A percentile compares a stretch with the other conserved stretches of the same genome.
phyloP scores from a whole-genome alignment of 1,140 invertebrate genomes.

The Potamilus streckersoni region DNA sequence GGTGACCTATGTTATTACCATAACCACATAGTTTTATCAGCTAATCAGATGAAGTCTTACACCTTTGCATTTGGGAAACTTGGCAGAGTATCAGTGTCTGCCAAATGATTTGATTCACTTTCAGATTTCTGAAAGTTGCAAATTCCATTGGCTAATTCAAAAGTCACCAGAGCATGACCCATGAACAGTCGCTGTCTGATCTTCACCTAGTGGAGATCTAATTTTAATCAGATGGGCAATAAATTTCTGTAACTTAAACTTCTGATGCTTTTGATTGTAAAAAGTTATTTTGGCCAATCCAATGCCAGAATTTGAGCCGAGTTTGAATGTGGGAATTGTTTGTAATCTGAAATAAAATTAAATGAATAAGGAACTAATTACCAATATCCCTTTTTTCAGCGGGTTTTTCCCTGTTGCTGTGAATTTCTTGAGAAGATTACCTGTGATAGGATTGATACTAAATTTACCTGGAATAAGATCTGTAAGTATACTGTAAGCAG shows the following conservation, averaged over 20 bases:
- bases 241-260: neutral
- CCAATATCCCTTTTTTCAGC: conserved; percentile 66
- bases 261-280: neutral
- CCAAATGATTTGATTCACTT: too few species aligned
- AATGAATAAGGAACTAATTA: neutral
- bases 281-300: neutral
- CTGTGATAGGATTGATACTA: conserved; percentile 47
- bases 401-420: conserved; percentile 78
- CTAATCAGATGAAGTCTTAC: too few species aligned
- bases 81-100: too few species aligned
- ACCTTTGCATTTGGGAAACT: too few species aligned
- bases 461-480: conserved; percentile 37
- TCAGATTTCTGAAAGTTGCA: too few species aligned
- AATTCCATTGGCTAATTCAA: too few species aligned
- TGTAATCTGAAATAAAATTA: neutral
- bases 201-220: too few species aligned
- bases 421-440: conserved; percentile 76
- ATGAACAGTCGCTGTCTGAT: too few species aligned
- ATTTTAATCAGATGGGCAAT: too few species aligned
- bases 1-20: too few species aligned
- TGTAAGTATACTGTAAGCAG: conserved; percentile 13
- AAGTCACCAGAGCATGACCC: too few species aligned
- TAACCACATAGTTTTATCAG: too few species aligned
- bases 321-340: neutral
- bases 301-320: neutral